These are phyloP conservation scores for Todus mexicanus DNA, from an alignment of 2,797 vertebrate species.

Conservation along the genomic window DNA sequence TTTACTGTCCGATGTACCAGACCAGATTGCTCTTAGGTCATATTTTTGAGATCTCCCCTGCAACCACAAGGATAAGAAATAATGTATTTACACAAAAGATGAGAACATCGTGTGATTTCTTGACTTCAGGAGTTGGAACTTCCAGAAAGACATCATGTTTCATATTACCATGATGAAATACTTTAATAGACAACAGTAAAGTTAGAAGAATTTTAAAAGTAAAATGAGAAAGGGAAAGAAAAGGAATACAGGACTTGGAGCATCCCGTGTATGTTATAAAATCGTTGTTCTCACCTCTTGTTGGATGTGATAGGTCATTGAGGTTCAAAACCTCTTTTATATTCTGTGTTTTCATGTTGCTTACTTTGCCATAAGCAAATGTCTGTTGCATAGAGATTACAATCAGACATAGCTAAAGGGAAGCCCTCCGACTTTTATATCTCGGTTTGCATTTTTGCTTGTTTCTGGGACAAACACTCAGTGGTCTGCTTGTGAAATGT, in stretches of 20 bases:
- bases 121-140: not conserved
- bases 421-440: not conserved
- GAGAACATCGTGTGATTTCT: constrained; percentile 6
- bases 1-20: not conserved
- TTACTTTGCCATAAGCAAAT: not conserved
- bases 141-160: not conserved
- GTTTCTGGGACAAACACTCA: not conserved
- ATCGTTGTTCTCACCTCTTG: not conserved
- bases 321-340: not conserved
- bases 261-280: not conserved
- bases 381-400: not conserved
- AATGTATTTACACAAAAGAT: constrained; percentile 23
- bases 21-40: constrained; percentile 26
- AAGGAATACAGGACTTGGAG: not conserved
- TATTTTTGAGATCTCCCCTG: constrained; percentile 38
- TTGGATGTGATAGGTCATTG: not conserved
- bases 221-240: not conserved
- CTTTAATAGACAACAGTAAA: not conserved
- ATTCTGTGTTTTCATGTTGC: not conserved
- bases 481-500: not conserved
- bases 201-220: not conserved
- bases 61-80: constrained; percentile 14
- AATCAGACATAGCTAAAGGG: not conserved
- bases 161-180: not conserved
- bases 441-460: not conserved